Base-by-base conservation (phyloP, 2,113 vertebrate species). In the Eulacestoma nigropectus region DNA sequence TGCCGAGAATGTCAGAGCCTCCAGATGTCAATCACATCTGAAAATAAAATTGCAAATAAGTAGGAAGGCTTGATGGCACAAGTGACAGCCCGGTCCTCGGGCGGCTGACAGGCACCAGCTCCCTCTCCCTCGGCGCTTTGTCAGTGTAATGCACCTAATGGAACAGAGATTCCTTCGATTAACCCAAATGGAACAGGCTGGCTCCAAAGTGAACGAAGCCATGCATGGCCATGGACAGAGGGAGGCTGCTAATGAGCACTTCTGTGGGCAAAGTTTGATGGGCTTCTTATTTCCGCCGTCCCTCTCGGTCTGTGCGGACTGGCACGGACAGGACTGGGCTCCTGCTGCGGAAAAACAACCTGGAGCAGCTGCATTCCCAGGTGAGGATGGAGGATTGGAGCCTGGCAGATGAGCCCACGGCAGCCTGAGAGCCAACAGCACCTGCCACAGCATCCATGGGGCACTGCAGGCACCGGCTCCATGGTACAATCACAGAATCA, bases 1-100 rank as follows among this genome's bases (percentile, higher is more conserved):
- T 84, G 94, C 98, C 84, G 98, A 98, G 98, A 98, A 99, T 99
- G 99, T 99, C 98, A 99, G 97, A 98, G 98, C 98, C 98, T 98
- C 98, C 97, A 98, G 97, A 97, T 96, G 98, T 99, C 99, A 99
- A 98, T 99, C 99, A 99, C 97, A 85, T 96, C 98, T 98, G 98
- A 98, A 98, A 99, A 99, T 98, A 98, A 98, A 98, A 98, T 97
- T 96, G 97, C 98, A 99, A 99, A 99, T 98, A 98, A 99, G 98
- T 98, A 96, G 97, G 97, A 97, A 93, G 91, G 97, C 74, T 98
- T 98, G 98, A 98, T 98, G 98, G 95, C 97, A 96, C 97, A 79
- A 98, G 96, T 98, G 96, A 96, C 97, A 96, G 91, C 88, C 29
- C 14, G 2, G 33, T 74, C 23, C 83, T 76, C 49, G 13, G 81